Evolutionary conservation across 1,140 invertebrate species (phyloP).

Genomic region (Drosophila athabasca): DNA sequence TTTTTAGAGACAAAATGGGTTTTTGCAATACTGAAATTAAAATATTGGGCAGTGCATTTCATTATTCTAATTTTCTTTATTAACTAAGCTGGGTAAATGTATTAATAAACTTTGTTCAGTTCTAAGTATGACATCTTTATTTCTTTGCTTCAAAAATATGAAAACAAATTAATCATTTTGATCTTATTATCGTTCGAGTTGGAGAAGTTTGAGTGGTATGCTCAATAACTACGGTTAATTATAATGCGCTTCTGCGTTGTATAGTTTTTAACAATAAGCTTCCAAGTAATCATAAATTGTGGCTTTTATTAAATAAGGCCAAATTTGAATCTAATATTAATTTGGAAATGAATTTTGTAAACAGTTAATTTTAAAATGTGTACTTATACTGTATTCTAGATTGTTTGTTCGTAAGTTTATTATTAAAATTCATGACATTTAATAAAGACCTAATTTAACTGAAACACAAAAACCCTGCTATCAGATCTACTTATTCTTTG

Average conservation of each 20-base stretch:
- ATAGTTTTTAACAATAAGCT: constrained; percentile 40
- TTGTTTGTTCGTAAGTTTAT: constrained; percentile 65
- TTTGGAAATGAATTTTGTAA: constrained; percentile 51
- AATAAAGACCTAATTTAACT: constrained; percentile 69
- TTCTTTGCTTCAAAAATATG: too few species aligned
- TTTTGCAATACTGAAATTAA: too few species aligned
- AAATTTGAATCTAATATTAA: constrained; percentile 4
- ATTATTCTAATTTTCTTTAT: too few species aligned
- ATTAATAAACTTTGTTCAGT: too few species aligned
- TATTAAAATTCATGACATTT: constrained; percentile 65
- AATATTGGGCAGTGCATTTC: too few species aligned
- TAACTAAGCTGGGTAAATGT: too few species aligned
- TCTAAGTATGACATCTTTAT: too few species aligned
- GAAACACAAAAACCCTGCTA: constrained; percentile 5
- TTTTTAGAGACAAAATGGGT: too few species aligned
- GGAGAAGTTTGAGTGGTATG: constrained; percentile 16
- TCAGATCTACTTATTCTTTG: too few species aligned
- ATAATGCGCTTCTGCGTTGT: constrained; percentile 11
- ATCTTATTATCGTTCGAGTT: too few species aligned
- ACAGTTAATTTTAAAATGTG: constrained; percentile 60
- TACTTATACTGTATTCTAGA: constrained; percentile 71
- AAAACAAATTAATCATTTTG: too few species aligned
- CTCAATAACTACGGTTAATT: constrained; percentile 44
- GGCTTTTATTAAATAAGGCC: constrained; percentile 7
- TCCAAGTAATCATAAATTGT: constrained; percentile 29